phyloP scores from a whole-genome alignment of 2,113 vertebrate species.

The Garra rufa region DNA sequence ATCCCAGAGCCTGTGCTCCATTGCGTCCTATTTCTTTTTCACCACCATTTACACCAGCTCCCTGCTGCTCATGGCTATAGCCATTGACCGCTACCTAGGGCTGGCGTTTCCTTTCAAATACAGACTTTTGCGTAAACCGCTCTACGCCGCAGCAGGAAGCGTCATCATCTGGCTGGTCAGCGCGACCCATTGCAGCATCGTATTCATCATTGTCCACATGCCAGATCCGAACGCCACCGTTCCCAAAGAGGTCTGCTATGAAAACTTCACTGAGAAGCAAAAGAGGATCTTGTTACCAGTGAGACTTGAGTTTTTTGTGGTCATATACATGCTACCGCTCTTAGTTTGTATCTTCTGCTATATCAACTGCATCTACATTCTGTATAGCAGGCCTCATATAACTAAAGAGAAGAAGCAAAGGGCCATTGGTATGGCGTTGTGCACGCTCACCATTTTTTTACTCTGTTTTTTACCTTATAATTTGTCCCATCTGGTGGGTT shows the following conservation, averaged over 20 bases:
- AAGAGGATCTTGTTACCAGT: conserved; percentile 70
- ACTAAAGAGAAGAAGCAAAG: conserved; percentile 64
- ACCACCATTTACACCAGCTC: conserved; percentile 81
- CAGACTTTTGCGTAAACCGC: conserved; percentile 58
- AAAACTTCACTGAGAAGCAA: conserved; percentile 71
- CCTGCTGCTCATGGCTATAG: conserved; percentile 75
- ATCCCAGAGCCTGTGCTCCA: conserved; percentile 64
- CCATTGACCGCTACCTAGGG: conserved; percentile 75
- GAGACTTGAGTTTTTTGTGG: conserved; percentile 74
- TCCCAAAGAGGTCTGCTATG: conserved; percentile 68
- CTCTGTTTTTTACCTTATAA: conserved; percentile 81
- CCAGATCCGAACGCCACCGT: background rate
- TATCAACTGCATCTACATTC: conserved; percentile 65
- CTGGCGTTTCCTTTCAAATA: conserved; percentile 74
- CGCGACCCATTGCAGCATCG: conserved; percentile 73
- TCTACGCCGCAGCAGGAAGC: conserved; percentile 52
- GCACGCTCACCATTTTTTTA: conserved; percentile 78
- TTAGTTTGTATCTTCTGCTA: conserved; percentile 73
- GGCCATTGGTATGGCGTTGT: conserved; percentile 74
- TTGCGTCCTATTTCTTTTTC: conserved; percentile 74
- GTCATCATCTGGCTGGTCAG: conserved; percentile 72
- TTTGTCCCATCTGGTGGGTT: conserved; percentile 79
- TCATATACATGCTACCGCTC: conserved; percentile 76
- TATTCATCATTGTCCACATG: conserved; percentile 67
- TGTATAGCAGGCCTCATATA: conserved; percentile 65